phyloP scores from a whole-genome alignment of 2,888 invertebrate species.

The Clepsis dumicolana region DNA sequence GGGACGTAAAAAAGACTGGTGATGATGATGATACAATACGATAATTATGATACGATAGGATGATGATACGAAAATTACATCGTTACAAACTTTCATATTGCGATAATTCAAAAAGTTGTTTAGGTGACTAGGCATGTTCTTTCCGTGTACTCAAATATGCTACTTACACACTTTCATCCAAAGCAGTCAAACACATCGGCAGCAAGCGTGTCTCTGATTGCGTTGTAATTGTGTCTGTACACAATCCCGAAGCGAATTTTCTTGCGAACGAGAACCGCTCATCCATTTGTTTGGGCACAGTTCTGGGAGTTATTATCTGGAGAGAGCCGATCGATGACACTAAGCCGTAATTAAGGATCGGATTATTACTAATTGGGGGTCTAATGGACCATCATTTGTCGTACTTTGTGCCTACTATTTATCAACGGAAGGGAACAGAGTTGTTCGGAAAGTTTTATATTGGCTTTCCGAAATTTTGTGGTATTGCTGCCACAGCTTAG shows the following conservation, averaged over 20 bases:
- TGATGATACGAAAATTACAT: too few species aligned
- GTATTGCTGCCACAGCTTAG: background rate
- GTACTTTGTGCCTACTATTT: conserved; percentile 26
- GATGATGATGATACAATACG: too few species aligned
- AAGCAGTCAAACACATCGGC: conserved; percentile 25
- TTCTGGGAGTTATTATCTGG: conserved; percentile 44
- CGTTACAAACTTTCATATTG: too few species aligned
- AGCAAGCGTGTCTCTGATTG: conserved; percentile 25
- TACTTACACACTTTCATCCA: conserved; percentile 2
- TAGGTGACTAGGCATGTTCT: too few species aligned
- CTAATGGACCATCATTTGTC: conserved; percentile 47
- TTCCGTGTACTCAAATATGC: too few species aligned
- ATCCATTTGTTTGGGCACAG: conserved; percentile 37
- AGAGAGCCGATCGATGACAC: conserved; percentile 47
- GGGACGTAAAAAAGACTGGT: too few species aligned
- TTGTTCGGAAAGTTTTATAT: conserved; percentile 15
- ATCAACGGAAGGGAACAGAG: conserved; percentile 21
- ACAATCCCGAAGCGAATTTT: conserved; percentile 37
- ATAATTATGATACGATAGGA: too few species aligned
- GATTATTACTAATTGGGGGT: conserved; percentile 50
- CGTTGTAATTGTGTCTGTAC: conserved; percentile 36
- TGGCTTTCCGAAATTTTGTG: background rate
- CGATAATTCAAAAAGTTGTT: too few species aligned
- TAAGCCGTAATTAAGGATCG: conserved; percentile 51
- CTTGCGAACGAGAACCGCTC: conserved; percentile 22